Evolutionary conservation across 2,888 invertebrate genomes (phyloP).

Genomic region (Melanchra persicariae): DNA sequence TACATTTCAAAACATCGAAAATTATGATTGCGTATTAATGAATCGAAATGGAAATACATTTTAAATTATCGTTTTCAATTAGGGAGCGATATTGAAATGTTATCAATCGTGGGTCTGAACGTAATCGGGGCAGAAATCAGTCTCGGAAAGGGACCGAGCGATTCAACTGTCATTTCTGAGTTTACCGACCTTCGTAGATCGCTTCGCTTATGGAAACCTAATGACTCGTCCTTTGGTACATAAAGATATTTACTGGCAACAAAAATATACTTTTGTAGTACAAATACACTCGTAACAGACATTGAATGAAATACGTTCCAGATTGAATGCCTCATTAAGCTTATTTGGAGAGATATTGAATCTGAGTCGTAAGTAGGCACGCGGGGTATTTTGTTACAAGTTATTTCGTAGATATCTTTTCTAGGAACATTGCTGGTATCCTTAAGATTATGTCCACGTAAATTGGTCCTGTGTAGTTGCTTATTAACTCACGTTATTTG

Average conservation of each 20-base stretch:
- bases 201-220: constrained; percentile 66
- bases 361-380: constrained; percentile 1
- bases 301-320: constrained; percentile 38
- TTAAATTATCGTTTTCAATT: constrained; percentile 67
- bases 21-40: constrained; percentile 55
- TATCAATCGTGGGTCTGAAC: constrained; percentile 62
- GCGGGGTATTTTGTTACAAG: constrained; percentile 15
- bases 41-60: constrained; percentile 61
- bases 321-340: constrained; percentile 47
- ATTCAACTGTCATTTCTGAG: constrained; percentile 61
- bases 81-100: constrained; percentile 58
- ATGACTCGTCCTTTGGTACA: constrained; percentile 58
- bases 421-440: not conserved
- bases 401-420: constrained; percentile 16
- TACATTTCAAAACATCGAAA: constrained; percentile 31
- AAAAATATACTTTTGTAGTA: constrained; percentile 15
- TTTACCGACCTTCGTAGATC: constrained; percentile 57
- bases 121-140: constrained; percentile 67
- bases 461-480: not conserved
- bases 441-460: not conserved
- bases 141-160: constrained; percentile 52
- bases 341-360: constrained; percentile 40
- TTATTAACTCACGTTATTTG: not conserved
- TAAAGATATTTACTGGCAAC: constrained; percentile 37
- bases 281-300: constrained; percentile 34